Conservation (phyloP, 2,797 vertebrate species). For the Tragelaphus oryx region DNA sequence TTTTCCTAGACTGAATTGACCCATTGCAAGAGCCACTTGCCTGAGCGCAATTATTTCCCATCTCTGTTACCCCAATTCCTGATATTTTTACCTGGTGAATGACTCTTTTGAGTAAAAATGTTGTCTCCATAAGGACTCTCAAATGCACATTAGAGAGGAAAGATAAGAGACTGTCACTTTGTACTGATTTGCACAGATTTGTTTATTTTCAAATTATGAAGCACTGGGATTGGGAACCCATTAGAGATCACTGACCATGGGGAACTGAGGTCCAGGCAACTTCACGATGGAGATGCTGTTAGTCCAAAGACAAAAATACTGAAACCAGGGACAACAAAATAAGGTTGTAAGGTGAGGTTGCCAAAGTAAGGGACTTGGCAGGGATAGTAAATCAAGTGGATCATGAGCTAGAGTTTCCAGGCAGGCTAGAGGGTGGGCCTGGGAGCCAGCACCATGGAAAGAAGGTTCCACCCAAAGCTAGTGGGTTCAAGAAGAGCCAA, state of each 20-base stretch:
- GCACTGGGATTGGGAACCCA: background rate
- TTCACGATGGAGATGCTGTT: background rate
- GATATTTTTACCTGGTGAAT: background rate
- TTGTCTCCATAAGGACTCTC: background rate
- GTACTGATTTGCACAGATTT: background rate
- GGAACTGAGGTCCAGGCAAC: background rate
- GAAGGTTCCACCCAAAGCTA: background rate
- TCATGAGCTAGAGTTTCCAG: background rate
- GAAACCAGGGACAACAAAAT: background rate
- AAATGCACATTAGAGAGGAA: background rate
- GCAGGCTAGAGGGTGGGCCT: background rate
- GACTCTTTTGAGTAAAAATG: background rate
- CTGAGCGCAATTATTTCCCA: background rate
- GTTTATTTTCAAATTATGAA: conserved; percentile 14
- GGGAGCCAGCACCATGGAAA: background rate
- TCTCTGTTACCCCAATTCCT: background rate
- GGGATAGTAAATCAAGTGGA: background rate
- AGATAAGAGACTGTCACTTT: background rate
- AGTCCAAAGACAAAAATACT: background rate
- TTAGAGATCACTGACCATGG: background rate
- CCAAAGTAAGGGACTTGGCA: background rate
- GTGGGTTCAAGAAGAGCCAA: background rate
- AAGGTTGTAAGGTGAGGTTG: background rate
- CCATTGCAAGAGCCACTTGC: background rate
- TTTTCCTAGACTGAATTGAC: background rate